Evolutionary conservation across 2,888 invertebrate genomes (phyloP), one percentile per base, ranked within the genome.

Genomic region (Nomada goodeniana): DNA sequence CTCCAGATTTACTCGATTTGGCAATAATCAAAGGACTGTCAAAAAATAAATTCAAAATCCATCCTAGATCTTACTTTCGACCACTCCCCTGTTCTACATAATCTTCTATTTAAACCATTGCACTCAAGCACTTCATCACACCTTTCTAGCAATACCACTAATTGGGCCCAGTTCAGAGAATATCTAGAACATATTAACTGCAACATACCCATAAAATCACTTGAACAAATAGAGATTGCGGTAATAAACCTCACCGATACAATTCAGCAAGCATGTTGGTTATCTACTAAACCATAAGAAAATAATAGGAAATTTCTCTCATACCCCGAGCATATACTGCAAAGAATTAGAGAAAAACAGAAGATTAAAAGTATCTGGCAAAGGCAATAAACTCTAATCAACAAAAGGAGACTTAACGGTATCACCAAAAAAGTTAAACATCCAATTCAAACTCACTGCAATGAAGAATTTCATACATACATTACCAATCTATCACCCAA

Each of bases 391-490:
- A 69, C 26, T 9, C 36, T 15, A 2, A 11, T 13, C 2, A 44
- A 71, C 7, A 60, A 67, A 23, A 42, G 18, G 9, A 61, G 47
- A 44, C 18, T 71, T 11, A 77, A 72, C 15, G 15, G 13, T 55
- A 47, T 52, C 9, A 44, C 1, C 15, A 76, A 64, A n/a, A 4
- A 71, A 52, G 9, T 76, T 4, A 76, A 70, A 47, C n/a, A n/a
- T n/a, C 64, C 47, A 15, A 26, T 63, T 4, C 69, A 57, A 3
- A 20, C 20, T 20, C 36, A 13, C 2, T 47, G 18, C 18, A 29
- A 26, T 64, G 18, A 47, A 47, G 4, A 47, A 47, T 47, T 15
- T 47, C 13, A 47, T 15, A 47, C 47, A 47, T 47, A 47, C 13
- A 47, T 29, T 7, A 29, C 29, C 13, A 15, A 47, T 2, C 47